phyloP scores from a whole-genome alignment of 2,888 invertebrate genomes.

The Crocallis elinguaria region DNA sequence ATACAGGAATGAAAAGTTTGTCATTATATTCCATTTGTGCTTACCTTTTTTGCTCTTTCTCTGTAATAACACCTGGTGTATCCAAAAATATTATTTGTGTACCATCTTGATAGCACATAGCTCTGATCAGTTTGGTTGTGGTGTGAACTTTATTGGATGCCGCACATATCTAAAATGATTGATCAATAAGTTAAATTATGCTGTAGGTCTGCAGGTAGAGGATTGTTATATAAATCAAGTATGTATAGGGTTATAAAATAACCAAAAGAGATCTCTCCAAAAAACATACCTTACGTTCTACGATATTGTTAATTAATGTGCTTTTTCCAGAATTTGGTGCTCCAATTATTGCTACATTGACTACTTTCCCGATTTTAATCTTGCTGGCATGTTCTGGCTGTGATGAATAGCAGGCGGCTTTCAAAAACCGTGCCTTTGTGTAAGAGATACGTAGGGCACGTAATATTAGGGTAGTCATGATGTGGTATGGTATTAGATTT shows the following conservation, averaged over 20 bases:
- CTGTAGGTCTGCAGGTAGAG: too few relatives aligned
- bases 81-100: slow-evolving; percentile 96
- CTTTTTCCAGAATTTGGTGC: slow-evolving; percentile 98
- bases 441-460: slow-evolving; percentile 41
- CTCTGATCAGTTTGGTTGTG: slow-evolving; percentile 89
- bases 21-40: slow-evolving; percentile 30
- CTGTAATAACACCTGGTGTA: slow-evolving; percentile 94
- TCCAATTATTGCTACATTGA: slow-evolving; percentile 94
- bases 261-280: too few relatives aligned
- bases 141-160: slow-evolving; percentile 97
- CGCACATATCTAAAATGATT: slow-evolving; percentile 91
- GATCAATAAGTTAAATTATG: too few relatives aligned
- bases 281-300: slow-evolving; percentile 91
- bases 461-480: slow-evolving; percentile 43
- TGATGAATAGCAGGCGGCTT: slow-evolving; percentile 61
- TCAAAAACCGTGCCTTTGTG: slow-evolving; percentile 42
- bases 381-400: slow-evolving; percentile 57
- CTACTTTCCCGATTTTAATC: slow-evolving; percentile 65
- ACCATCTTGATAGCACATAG: slow-evolving; percentile 89
- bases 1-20: too few relatives aligned
- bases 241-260: too few relatives aligned
- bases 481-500: background rate
- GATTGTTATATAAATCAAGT: too few relatives aligned
- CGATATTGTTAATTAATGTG: slow-evolving; percentile 94
- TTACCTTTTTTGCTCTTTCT: slow-evolving; percentile 88